A percentile compares a stretch with the other conserved stretches of the same genome.
Conservation (phyloP, 2,797 vertebrate species). For the Leuciscus waleckii region DNA sequence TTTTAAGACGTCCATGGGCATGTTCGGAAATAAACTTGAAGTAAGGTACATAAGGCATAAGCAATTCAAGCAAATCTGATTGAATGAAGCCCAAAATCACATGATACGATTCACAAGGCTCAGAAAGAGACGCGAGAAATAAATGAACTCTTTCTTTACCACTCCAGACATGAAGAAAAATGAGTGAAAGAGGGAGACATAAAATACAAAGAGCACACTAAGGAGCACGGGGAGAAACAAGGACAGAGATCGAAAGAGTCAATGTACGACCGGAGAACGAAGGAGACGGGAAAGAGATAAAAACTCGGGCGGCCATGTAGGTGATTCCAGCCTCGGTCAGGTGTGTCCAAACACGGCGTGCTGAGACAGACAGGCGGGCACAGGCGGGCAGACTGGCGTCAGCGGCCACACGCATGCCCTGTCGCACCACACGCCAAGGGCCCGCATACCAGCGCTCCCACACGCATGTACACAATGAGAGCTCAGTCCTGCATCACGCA, state of each 20-base stretch:
- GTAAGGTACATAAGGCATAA: not conserved
- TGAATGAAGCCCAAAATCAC: conserved; percentile 36
- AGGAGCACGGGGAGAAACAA: conserved; percentile 54
- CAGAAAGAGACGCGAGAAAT: conserved; percentile 21
- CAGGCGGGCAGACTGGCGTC: conserved; percentile 79
- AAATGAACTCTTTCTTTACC: conserved; percentile 45
- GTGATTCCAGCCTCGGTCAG: conserved; percentile 72
- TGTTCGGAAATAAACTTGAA: not conserved
- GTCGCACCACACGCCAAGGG: conserved; percentile 75
- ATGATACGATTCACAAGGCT: conserved; percentile 37
- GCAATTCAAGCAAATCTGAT: conserved; percentile 23
- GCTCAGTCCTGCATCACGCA: conserved; percentile 82
- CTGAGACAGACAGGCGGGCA: conserved; percentile 69
- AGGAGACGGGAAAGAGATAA: conserved; percentile 54
- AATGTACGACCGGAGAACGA: conserved; percentile 18
- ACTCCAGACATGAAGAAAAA: conserved; percentile 30
- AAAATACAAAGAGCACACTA: conserved; percentile 24
- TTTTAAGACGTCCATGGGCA: not conserved
- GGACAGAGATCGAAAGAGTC: conserved; percentile 41
- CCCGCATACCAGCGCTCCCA: conserved; percentile 80
- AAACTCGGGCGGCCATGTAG: conserved; percentile 47
- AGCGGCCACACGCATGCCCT: conserved; percentile 67
- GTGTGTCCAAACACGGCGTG: conserved; percentile 73
- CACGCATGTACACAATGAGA: conserved; percentile 77
- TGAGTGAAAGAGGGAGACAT: conserved; percentile 31